phyloP scores from a whole-genome alignment of 53 echinoderm and acorn worm species.

The Stichopus horrens region DNA sequence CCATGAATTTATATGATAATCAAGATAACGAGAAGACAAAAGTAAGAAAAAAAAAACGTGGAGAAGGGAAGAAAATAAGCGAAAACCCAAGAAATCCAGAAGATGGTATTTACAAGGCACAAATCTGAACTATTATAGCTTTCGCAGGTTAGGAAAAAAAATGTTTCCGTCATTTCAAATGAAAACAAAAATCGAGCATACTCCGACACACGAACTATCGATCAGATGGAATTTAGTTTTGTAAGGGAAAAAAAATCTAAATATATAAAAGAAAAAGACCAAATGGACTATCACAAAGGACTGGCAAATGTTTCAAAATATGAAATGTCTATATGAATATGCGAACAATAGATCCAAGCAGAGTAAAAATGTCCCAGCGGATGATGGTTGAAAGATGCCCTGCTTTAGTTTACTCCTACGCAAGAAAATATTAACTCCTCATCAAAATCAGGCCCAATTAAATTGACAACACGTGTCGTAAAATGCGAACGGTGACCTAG shows the following conservation, averaged over 20 bases:
- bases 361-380: not conserved
- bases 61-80: not conserved
- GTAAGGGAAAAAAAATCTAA: not conserved
- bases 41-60: not conserved
- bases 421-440: not conserved
- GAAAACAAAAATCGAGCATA: not conserved
- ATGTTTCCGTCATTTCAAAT: not conserved
- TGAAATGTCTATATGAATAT: not conserved
- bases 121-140: not conserved
- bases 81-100: not conserved
- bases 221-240: slow-evolving; percentile 6
- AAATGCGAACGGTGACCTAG: not conserved
- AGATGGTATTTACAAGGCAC: not conserved
- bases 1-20: slow-evolving; percentile 1
- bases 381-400: not conserved
- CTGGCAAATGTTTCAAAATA: not conserved
- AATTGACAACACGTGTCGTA: not conserved
- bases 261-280: not conserved
- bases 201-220: slow-evolving; percentile 45
- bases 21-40: not conserved
- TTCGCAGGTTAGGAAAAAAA: not conserved
- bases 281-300: not conserved
- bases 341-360: not conserved
- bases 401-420: not conserved
- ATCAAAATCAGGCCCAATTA: not conserved